phyloP scores from a whole-genome alignment of 2,797 vertebrate species.

The Centroberyx gerrardi region DNA sequence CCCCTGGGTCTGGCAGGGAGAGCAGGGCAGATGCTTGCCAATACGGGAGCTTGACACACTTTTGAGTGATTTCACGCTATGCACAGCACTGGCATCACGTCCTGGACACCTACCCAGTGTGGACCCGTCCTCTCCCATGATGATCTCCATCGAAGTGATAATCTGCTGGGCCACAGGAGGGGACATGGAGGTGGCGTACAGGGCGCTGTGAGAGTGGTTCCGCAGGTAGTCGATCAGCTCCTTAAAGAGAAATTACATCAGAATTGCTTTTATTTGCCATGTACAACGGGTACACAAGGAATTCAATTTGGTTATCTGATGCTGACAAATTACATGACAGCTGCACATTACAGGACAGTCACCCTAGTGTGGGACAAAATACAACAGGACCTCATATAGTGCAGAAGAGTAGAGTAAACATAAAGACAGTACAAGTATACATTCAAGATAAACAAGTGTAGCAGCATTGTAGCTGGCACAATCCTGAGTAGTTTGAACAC shows the following conservation, averaged over 20 bases:
- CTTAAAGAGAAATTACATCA: constrained; percentile 72
- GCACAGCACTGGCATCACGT: neutral
- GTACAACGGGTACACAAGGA: neutral
- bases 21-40: no score
- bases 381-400: no score
- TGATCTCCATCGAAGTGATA: constrained; percentile 93
- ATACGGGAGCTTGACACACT: no score
- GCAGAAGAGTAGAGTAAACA: no score
- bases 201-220: constrained; percentile 92
- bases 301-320: neutral
- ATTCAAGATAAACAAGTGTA: no score
- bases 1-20: no score
- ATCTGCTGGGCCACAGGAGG: constrained; percentile 94
- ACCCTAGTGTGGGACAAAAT: no score
- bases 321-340: neutral
- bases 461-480: no score
- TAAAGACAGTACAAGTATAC: no score
- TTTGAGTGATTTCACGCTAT: neutral
- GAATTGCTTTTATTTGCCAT: neutral
- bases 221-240: constrained; percentile 95
- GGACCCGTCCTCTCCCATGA: constrained; percentile 96
- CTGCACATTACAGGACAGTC: neutral
- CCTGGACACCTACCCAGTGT: constrained; percentile 86
- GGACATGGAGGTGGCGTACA: constrained; percentile 94
- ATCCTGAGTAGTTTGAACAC: no score